phyloP scores from a whole-genome alignment of 1,140 invertebrate genomes.

The Drosophila rufa region DNA sequence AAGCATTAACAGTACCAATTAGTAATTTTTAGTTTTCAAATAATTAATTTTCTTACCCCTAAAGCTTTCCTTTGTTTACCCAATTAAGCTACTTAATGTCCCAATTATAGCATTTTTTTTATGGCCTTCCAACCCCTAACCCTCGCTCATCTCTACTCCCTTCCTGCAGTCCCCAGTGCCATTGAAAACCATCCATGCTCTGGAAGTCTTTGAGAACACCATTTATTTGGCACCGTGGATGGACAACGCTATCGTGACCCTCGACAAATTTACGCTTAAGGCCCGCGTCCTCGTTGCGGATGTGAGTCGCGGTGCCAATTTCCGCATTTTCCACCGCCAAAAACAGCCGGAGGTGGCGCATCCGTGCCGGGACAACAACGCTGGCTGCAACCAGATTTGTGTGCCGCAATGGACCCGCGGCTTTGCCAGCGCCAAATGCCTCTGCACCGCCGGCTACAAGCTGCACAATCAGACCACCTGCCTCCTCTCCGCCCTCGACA shows the following conservation, averaged over 20 bases:
- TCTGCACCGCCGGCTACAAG: slow-evolving; percentile 90
- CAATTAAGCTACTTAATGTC: neutral
- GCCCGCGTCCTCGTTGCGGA: slow-evolving; percentile 63
- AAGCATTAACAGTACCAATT: no score
- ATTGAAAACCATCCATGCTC: slow-evolving; percentile 87
- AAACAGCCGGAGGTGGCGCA: slow-evolving; percentile 90
- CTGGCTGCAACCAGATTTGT: slow-evolving; percentile 92
- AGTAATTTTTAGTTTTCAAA: no score
- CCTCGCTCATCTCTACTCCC: slow-evolving; percentile 8
- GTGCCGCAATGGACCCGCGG: slow-evolving; percentile 87
- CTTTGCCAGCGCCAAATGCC: slow-evolving; percentile 87
- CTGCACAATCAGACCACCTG: slow-evolving; percentile 87
- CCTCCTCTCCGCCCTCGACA: slow-evolving; percentile 85
- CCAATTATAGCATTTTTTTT: neutral
- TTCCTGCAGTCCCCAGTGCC: slow-evolving; percentile 87
- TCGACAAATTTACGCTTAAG: slow-evolving; percentile 87
- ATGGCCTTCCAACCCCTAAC: slow-evolving; percentile 2
- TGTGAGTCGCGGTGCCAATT: slow-evolving; percentile 86
- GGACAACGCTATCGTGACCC: slow-evolving; percentile 87
- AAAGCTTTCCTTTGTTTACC: no score
- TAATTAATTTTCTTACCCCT: no score
- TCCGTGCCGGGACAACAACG: slow-evolving; percentile 90
- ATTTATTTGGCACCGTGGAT: slow-evolving; percentile 90
- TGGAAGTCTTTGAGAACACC: slow-evolving; percentile 90
- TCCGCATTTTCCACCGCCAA: slow-evolving; percentile 90